Conservation (phyloP, 2,113 vertebrate species). For the Dinomys branickii region DNA sequence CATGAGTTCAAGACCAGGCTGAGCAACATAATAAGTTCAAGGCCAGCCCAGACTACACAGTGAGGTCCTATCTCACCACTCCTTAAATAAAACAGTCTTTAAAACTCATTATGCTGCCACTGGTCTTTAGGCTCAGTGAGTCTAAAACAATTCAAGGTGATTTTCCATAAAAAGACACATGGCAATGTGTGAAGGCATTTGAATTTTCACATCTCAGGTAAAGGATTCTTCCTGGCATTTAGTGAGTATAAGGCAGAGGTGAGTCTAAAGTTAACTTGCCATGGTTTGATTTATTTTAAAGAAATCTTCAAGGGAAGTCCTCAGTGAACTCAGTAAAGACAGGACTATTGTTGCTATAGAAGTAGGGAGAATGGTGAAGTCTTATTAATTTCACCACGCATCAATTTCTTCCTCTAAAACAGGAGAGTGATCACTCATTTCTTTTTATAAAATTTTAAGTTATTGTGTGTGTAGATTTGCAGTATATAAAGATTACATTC, state of each 20-base stretch:
- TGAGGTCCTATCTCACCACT: not conserved
- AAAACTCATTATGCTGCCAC: not conserved
- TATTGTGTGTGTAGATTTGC: not conserved
- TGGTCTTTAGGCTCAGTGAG: not conserved
- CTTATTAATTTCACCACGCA: not conserved
- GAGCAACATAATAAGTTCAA: not conserved
- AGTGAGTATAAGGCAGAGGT: not conserved
- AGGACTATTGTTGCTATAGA: not conserved
- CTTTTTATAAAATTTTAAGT: not conserved
- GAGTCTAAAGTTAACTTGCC: not conserved
- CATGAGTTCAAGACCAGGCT: not conserved
- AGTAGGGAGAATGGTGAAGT: not conserved
- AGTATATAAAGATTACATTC: not conserved
- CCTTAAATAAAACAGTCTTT: not conserved
- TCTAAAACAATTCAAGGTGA: not conserved
- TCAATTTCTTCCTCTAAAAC: not conserved
- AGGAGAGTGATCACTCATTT: not conserved
- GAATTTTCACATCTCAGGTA: not conserved
- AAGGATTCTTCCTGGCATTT: not conserved
- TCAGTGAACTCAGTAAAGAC: not conserved
- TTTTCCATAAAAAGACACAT: not conserved
- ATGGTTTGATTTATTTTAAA: conserved; percentile 2
- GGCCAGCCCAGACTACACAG: not conserved
- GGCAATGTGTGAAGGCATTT: not conserved
- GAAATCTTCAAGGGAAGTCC: not conserved